Evolutionary conservation across 1,140 invertebrate genomes (phyloP), one percentile per base, ranked within the genome.

Genomic region (Macrobrachium nipponense): DNA sequence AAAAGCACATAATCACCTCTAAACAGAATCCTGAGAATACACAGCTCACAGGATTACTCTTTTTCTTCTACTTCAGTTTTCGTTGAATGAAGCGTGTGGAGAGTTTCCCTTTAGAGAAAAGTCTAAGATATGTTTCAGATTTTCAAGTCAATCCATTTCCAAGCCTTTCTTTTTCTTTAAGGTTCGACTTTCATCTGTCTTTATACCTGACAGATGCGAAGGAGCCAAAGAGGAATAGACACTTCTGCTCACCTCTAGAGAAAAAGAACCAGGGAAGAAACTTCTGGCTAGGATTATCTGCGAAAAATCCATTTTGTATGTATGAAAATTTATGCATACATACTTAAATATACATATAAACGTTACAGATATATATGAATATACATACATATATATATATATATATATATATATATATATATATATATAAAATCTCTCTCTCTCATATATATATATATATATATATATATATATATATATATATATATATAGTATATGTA

Each of bases 371-470:
- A 68, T 68, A 68, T 68, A 68, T 68, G 23, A 23, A 68, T 68
- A 66, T 66, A 66, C 12, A 66, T 66, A 66, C 6, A 66, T 66
- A 66, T 66, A 66, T 66, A 66, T 17, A 66, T 66, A 66, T 66
- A 66, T 66, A 66, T 66, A 66, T 66, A 66, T 17, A 66, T 8
- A 66, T 66, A 66, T 7, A 66, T 66, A 66, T 5, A 8, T 66
- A 66, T 8, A 66, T 8, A 66, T 17, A 66, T 66, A 66, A 11
- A 66, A n/a, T n/a, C n/a, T n/a, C n/a, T n/a, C n/a, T n/a, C n/a
- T 8, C 0, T 66, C 4, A 66, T 66, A 66, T 66, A 66, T 20
- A 66, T 17, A 66, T 8, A 66, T 66, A 66, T 66, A 66, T 66
- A 66, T 20, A 23, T 66, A n/a, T n/a, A 66, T 20, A 23, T 66